phyloP scores from a whole-genome alignment of 2,113 vertebrate genomes.

The Stegostoma tigrinum region DNA sequence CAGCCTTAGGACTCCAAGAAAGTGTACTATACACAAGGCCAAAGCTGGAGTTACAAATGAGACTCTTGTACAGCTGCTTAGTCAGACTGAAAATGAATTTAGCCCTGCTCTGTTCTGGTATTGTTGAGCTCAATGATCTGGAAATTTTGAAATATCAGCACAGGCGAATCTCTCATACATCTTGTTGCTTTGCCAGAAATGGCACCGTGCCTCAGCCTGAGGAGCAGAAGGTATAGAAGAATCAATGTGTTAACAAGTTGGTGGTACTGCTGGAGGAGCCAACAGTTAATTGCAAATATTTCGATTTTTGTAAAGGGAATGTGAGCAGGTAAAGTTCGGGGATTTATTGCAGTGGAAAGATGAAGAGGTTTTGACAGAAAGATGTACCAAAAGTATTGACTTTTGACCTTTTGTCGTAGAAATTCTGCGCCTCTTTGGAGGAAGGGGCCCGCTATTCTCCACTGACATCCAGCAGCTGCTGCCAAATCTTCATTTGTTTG shows the following conservation, averaged over 20 bases:
- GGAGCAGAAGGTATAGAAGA: no score
- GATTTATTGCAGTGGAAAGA: not conserved
- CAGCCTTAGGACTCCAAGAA: not conserved
- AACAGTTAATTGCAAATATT: not conserved
- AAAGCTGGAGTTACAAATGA: not conserved
- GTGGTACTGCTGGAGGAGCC: not conserved
- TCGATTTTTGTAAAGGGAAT: not conserved
- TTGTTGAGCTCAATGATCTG: not conserved
- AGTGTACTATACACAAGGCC: not conserved
- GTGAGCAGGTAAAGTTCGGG: not conserved
- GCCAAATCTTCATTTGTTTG: not conserved
- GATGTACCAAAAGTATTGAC: not conserved
- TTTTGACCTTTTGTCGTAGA: not conserved
- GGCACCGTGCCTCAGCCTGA: not conserved
- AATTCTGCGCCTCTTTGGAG: not conserved
- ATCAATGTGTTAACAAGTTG: not conserved
- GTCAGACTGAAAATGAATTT: not conserved
- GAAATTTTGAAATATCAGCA: slow-evolving; percentile 17
- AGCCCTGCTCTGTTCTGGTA: not conserved
- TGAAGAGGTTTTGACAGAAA: not conserved
- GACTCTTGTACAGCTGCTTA: not conserved
- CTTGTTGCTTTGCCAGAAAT: not conserved
- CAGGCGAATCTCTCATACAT: not conserved
- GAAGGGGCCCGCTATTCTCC: not conserved
- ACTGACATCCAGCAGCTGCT: not conserved